Conservation (phyloP, 2,113 vertebrate genomes). For the Genyomyrus donnyi region DNA sequence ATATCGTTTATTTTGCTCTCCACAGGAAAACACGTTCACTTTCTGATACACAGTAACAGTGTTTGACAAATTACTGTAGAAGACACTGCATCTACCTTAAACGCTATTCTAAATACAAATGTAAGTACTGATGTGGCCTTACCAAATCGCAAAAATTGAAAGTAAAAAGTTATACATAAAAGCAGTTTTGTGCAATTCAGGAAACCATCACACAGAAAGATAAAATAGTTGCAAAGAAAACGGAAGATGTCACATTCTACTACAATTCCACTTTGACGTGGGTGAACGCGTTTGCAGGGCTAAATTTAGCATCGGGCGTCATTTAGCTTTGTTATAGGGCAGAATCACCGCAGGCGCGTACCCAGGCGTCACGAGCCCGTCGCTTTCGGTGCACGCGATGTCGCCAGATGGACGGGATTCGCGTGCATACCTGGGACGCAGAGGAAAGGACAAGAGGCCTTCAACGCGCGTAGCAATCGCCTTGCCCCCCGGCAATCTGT, state of each 20-base stretch:
- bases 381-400: neutral
- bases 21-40: neutral
- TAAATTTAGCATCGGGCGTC: constrained; percentile 55
- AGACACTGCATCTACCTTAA: neutral
- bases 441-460: neutral
- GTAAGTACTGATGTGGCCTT: neutral
- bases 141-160: neutral
- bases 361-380: neutral
- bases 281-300: constrained; percentile 45
- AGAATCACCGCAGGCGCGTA: constrained; percentile 26
- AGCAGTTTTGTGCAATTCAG: neutral
- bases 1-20: neutral
- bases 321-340: constrained; percentile 49
- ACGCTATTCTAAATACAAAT: neutral
- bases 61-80: neutral
- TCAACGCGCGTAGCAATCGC: neutral
- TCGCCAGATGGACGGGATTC: neutral
- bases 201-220: neutral
- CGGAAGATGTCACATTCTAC: neutral
- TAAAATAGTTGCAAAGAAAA: neutral
- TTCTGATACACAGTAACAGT: neutral
- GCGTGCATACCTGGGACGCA: neutral
- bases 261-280: constrained; percentile 35
- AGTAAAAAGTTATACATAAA: neutral
- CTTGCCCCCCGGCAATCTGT: neutral